Evolutionary conservation across 2,888 invertebrate species (phyloP).

Genomic region (Campopleginae sp.): DNA sequence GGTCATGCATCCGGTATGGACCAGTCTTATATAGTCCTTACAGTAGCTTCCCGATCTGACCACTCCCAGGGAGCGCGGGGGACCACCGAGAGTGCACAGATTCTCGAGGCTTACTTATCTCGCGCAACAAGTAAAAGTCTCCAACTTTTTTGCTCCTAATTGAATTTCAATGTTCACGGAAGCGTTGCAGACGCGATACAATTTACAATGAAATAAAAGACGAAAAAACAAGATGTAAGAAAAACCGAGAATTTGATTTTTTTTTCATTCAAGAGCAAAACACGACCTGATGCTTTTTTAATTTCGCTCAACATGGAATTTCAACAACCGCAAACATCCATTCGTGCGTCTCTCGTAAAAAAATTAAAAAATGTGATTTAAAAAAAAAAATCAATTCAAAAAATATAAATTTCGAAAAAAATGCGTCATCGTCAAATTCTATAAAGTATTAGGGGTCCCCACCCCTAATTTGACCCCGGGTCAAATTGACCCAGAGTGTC

Average conservation of each 20-base stretch:
- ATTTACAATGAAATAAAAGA: neutral
- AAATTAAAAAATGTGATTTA: too few relatives aligned
- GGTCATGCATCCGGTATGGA: constrained; percentile 80
- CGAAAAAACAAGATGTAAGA: neutral
- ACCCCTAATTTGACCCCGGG: neutral
- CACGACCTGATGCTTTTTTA: neutral
- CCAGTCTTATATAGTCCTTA: constrained; percentile 78
- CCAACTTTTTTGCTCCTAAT: constrained; percentile 64
- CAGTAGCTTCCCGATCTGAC: constrained; percentile 68
- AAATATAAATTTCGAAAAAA: neutral
- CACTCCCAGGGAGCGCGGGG: constrained; percentile 71
- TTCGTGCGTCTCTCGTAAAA: neutral
- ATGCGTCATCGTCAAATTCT: too few relatives aligned
- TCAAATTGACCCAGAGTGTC: neutral
- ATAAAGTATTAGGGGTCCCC: too few relatives aligned
- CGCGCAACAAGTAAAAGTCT: constrained; percentile 72
- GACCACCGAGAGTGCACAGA: constrained; percentile 68
- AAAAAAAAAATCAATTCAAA: too few relatives aligned
- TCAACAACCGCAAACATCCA: neutral
- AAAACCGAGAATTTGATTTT: neutral
- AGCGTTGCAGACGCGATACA: constrained; percentile 39
- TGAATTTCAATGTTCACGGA: constrained; percentile 59
- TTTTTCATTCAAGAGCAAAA: neutral
- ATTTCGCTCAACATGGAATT: too few relatives aligned
- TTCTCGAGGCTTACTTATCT: neutral